Percentiles rank a stretch among this genome's conserved stretches.
These are phyloP conservation scores for Hyperoodon ampullatus DNA, from an alignment of 2,113 vertebrate species.

Conservation along the genomic window DNA sequence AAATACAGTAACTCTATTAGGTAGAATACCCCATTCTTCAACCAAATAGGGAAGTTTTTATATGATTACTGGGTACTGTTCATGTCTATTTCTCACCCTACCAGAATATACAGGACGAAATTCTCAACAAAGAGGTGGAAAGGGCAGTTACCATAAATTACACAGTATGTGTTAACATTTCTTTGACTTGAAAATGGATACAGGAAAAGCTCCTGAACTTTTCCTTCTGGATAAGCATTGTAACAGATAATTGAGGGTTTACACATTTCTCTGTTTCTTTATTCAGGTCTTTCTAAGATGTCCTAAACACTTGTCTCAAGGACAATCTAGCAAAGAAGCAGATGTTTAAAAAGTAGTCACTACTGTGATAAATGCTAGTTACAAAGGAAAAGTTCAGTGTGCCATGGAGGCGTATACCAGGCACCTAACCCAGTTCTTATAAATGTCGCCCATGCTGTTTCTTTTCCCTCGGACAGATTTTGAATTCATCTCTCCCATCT, in stretches of 20 bases:
- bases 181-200: constrained; percentile 8
- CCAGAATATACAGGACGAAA: background rate
- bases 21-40: background rate
- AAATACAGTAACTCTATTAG: background rate
- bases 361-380: background rate
- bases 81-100: background rate
- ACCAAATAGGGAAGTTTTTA: constrained; percentile 1
- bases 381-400: background rate
- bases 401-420: background rate
- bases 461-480: background rate
- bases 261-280: background rate
- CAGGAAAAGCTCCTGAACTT: background rate
- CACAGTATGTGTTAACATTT: background rate
- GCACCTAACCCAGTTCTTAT: background rate
- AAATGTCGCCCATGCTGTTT: background rate
- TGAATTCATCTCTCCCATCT: background rate
- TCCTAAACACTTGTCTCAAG: background rate
- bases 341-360: background rate
- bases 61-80: background rate
- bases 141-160: background rate
- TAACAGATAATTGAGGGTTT: background rate
- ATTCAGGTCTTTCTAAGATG: background rate
- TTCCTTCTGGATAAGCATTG: background rate
- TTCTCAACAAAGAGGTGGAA: constrained; percentile 3
- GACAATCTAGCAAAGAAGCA: background rate